Conservation (phyloP, 2,888 invertebrate genomes). For the Leucophenga montana region DNA sequence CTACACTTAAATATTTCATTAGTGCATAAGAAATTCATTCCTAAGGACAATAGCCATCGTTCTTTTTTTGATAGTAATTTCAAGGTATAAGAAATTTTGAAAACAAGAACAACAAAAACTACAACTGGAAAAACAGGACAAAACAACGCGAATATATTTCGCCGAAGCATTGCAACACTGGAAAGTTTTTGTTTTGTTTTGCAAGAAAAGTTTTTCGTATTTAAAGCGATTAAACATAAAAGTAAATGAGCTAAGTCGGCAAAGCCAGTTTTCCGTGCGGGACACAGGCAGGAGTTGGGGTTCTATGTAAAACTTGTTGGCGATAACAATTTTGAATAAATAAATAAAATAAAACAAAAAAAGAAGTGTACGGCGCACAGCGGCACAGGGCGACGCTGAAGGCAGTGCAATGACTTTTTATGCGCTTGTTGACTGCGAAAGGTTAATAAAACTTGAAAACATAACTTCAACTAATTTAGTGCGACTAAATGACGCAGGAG, state of each 20-base stretch:
- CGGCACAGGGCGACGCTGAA: no score
- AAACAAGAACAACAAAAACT: conserved; percentile 27
- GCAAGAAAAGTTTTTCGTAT: not conserved
- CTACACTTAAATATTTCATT: not conserved
- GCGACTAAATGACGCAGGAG: conserved; percentile 14
- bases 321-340: conserved; percentile 19
- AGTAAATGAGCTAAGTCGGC: conserved; percentile 2
- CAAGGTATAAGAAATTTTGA: conserved; percentile 22
- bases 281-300: not conserved
- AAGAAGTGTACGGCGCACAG: not conserved
- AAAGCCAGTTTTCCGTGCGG: not conserved
- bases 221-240: conserved; percentile 18
- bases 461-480: conserved; percentile 19
- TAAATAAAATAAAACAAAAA: conserved; percentile 10
- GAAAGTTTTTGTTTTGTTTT: conserved; percentile 33
- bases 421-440: conserved; percentile 7
- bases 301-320: not conserved
- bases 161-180: conserved; percentile 48
- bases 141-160: conserved; percentile 15
- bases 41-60: no score
- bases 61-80: no score
- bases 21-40: conserved; percentile 1
- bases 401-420: conserved; percentile 5
- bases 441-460: conserved; percentile 13
- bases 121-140: conserved; percentile 11